Percentiles rank a stretch among this genome's conserved stretches.
These are phyloP conservation scores for Diadophis punctatus DNA, from an alignment of 2,113 vertebrate species.

Conservation along the genomic window DNA sequence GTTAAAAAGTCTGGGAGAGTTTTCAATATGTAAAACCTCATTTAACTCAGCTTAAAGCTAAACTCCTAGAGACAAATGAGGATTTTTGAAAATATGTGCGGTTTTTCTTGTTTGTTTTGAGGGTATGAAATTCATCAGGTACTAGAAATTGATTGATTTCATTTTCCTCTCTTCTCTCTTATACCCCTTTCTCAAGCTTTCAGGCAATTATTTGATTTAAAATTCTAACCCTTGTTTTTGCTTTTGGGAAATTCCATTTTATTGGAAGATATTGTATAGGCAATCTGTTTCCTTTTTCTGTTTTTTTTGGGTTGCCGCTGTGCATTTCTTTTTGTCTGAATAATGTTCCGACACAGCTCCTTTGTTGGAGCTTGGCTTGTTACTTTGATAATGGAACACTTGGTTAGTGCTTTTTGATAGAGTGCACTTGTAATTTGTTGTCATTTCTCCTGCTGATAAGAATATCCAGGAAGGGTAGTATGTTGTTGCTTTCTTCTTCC, in stretches of 20 bases:
- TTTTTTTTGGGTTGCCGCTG: background rate
- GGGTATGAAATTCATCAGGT: constrained; percentile 27
- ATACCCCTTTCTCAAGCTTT: background rate
- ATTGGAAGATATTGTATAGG: background rate
- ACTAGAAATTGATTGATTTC: background rate
- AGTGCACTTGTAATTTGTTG: background rate
- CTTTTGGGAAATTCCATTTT: background rate
- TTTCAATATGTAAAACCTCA: background rate
- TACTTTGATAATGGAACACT: background rate
- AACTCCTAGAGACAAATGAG: constrained; percentile 16
- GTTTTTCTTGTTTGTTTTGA: constrained; percentile 38
- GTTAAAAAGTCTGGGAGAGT: background rate
- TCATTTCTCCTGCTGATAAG: background rate
- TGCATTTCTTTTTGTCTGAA: background rate
- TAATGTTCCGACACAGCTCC: background rate
- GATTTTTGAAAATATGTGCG: constrained; percentile 25
- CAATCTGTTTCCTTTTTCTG: background rate
- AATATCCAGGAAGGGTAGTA: background rate
- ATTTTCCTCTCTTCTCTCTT: background rate
- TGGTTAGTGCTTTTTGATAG: background rate
- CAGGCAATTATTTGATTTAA: constrained; percentile 25
- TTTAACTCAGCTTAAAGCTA: background rate
- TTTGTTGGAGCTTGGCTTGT: background rate
- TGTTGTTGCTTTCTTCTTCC: background rate
- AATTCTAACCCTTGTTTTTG: constrained; percentile 32